phyloP scores from a whole-genome alignment of 2,797 vertebrate genomes.

The Leptatherina wallacei region DNA sequence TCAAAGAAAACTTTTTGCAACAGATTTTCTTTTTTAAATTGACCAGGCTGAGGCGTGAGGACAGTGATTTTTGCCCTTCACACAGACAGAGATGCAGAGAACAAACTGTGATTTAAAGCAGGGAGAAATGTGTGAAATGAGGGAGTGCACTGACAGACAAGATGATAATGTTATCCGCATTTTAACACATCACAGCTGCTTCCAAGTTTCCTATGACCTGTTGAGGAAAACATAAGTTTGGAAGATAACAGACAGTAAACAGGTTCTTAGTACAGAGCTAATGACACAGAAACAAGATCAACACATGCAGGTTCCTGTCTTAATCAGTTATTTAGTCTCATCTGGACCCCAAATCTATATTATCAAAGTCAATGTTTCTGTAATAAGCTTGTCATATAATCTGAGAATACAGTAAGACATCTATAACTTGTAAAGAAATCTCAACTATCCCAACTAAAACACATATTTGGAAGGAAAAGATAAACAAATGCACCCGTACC shows the following conservation, averaged over 20 bases:
- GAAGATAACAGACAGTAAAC: slow-evolving; percentile 40
- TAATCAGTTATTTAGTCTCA: slow-evolving; percentile 23
- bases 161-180: slow-evolving; percentile 40
- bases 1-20: slow-evolving; percentile 4
- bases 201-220: slow-evolving; percentile 70
- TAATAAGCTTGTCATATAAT: not conserved
- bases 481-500: not conserved
- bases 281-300: slow-evolving; percentile 32
- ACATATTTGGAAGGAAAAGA: slow-evolving; percentile 22
- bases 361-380: too few species aligned
- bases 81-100: slow-evolving; percentile 19
- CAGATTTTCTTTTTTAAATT: slow-evolving; percentile 11
- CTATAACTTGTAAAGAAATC: not conserved
- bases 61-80: slow-evolving; percentile 38
- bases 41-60: slow-evolving; percentile 35
- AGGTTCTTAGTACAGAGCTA: slow-evolving; percentile 31
- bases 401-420: not conserved
- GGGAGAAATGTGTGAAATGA: slow-evolving; percentile 44
- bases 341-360: not conserved
- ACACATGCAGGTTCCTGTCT: slow-evolving; percentile 28
- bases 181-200: slow-evolving; percentile 50
- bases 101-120: slow-evolving; percentile 48
- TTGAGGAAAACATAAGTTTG: slow-evolving; percentile 56
- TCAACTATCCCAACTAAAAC: not conserved
- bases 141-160: slow-evolving; percentile 41